These are phyloP conservation scores for Drosophila cognata DNA, from an alignment of 2,888 invertebrate genomes.

Conservation along the genomic window DNA sequence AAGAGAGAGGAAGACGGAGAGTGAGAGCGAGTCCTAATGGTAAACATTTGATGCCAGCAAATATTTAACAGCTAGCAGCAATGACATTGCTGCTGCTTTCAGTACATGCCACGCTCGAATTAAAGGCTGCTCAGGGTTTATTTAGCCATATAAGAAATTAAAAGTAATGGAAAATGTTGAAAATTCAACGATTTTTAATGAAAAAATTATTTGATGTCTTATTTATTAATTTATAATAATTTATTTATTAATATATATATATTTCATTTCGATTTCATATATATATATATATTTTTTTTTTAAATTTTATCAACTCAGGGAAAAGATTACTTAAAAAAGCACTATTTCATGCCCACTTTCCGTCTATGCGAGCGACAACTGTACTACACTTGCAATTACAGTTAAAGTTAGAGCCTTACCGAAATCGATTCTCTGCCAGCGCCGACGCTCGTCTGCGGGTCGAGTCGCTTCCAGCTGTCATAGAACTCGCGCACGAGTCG, in stretches of 20 bases:
- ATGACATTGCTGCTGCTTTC: slow-evolving; percentile 30
- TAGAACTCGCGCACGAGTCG: slow-evolving; percentile 94
- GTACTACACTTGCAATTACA: background rate
- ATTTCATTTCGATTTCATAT: background rate
- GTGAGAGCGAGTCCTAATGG: slow-evolving; percentile 20
- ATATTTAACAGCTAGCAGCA: slow-evolving; percentile 68
- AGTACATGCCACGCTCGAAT: slow-evolving; percentile 4
- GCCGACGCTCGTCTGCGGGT: slow-evolving; percentile 89
- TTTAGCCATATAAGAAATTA: background rate
- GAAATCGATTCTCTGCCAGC: slow-evolving; percentile 95
- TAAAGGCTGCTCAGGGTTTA: background rate
- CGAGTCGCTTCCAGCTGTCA: slow-evolving; percentile 93
- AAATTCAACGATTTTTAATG: background rate
- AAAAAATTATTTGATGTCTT: background rate
- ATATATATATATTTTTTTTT: background rate
- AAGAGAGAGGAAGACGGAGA: background rate
- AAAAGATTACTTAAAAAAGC: background rate
- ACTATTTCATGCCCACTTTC: background rate
- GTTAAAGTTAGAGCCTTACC: slow-evolving; percentile 86
- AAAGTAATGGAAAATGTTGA: background rate
- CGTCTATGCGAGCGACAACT: background rate
- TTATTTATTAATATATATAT: background rate
- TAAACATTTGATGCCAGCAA: slow-evolving; percentile 75
- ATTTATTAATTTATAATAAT: background rate
- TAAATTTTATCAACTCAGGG: background rate